Conservation (phyloP, 2,888 invertebrate genomes). For the Melieria crassipennis region DNA sequence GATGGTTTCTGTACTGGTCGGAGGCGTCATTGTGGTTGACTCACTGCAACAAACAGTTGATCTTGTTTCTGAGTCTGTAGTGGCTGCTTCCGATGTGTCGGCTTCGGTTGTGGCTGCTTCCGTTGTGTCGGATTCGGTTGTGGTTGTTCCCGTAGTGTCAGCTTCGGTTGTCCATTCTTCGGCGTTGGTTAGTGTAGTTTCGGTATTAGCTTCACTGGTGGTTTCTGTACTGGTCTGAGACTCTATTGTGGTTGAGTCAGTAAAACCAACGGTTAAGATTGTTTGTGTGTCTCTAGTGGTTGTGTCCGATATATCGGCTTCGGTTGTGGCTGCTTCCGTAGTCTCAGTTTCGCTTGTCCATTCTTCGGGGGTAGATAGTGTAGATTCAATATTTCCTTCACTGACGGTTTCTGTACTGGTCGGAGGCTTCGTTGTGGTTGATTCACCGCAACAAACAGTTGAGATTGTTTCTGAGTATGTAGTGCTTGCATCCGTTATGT, state of each 20-base stretch:
- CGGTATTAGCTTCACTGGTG: no score
- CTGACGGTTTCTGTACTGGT: background rate
- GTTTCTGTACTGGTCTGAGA: background rate
- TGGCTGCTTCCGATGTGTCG: background rate
- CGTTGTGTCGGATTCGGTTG: background rate
- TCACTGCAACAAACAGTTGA: no score
- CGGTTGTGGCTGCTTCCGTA: background rate
- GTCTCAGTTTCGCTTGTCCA: background rate
- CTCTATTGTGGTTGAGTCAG: background rate
- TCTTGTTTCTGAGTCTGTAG: background rate
- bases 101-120: background rate
- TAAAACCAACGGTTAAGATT: background rate
- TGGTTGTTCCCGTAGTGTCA: background rate
- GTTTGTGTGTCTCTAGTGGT: background rate
- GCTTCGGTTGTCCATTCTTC: background rate
- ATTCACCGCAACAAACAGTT: no score
- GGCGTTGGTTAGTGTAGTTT: no score
- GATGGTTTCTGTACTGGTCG: background rate
- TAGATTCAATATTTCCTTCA: background rate
- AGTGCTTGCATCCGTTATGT: background rate
- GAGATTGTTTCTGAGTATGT: background rate
- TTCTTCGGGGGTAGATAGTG: background rate
- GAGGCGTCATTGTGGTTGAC: background rate
- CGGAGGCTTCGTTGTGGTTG: background rate
- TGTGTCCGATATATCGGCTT: background rate